phyloP scores from a whole-genome alignment of 92 coral and sea anemone species.

The Umimayanthus chanpuru region DNA sequence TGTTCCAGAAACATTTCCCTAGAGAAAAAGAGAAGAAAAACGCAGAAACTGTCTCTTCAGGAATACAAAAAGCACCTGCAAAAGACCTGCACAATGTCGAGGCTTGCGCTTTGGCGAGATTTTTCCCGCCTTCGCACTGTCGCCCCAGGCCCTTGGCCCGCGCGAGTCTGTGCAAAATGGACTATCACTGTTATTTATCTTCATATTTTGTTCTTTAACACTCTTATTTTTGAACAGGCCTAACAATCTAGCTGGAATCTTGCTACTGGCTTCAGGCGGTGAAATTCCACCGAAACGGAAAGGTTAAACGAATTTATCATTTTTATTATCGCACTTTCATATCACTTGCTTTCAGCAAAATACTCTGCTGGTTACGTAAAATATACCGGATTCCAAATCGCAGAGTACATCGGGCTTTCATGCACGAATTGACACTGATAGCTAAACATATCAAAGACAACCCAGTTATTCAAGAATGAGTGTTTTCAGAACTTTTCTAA shows the following conservation, averaged over 20 bases:
- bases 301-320: constrained; percentile 50
- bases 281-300: constrained; percentile 46
- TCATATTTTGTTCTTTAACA: neutral
- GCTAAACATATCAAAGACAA: too few species aligned
- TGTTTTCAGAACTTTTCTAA: too few species aligned
- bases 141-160: neutral
- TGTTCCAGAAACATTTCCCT: neutral
- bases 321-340: neutral
- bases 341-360: neutral
- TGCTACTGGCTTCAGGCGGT: constrained; percentile 70
- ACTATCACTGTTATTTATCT: neutral
- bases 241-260: constrained; percentile 72
- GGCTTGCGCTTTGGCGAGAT: neutral
- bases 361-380: neutral
- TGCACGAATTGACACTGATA: too few species aligned
- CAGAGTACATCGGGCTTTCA: too few species aligned
- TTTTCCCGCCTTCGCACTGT: neutral
- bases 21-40: neutral
- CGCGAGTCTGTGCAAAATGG: neutral
- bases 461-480: too few species aligned
- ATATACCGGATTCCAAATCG: too few species aligned
- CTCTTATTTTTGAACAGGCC: constrained; percentile 64
- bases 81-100: neutral
- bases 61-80: too few species aligned
- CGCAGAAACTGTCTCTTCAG: neutral